Evolutionary conservation across 2,888 invertebrate genomes (phyloP).

Genomic region (Nephrotoma flavescens): DNA sequence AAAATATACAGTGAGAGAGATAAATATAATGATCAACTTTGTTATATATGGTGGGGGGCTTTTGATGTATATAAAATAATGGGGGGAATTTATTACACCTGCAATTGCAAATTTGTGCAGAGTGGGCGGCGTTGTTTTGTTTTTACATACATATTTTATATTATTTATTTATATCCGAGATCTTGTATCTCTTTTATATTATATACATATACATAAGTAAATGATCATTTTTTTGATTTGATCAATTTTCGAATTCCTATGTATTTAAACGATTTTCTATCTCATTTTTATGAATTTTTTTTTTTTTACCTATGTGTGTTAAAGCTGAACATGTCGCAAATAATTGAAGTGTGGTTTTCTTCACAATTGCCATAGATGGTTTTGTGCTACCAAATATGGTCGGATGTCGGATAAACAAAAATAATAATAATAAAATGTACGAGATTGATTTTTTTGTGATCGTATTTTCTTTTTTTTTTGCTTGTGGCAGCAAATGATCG

Average conservation of each 20-base stretch:
- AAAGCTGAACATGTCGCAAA: background rate
- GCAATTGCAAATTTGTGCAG: background rate
- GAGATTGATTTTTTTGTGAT: conserved; percentile 1
- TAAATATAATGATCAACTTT: background rate
- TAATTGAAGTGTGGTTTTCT: conserved; percentile 4
- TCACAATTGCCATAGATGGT: conserved; percentile 3
- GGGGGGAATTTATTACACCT: background rate
- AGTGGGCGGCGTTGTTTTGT: background rate
- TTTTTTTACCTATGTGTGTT: background rate
- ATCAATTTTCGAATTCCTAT: background rate
- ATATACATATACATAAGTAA: background rate
- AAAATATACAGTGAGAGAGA: background rate
- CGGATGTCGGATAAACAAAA: conserved; percentile 1
- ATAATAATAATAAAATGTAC: background rate
- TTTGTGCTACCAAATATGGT: background rate
- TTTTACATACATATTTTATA: background rate
- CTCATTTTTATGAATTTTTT: background rate
- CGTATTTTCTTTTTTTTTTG: background rate
- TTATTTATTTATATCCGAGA: background rate
- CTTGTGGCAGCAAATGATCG: background rate
- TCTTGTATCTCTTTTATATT: background rate
- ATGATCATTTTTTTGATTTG: background rate
- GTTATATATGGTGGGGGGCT: background rate
- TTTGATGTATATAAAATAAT: background rate
- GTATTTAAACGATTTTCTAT: background rate